These are phyloP conservation scores for Pteropus rufus DNA, from an alignment of 2,797 vertebrate species.

Conservation along the genomic window DNA sequence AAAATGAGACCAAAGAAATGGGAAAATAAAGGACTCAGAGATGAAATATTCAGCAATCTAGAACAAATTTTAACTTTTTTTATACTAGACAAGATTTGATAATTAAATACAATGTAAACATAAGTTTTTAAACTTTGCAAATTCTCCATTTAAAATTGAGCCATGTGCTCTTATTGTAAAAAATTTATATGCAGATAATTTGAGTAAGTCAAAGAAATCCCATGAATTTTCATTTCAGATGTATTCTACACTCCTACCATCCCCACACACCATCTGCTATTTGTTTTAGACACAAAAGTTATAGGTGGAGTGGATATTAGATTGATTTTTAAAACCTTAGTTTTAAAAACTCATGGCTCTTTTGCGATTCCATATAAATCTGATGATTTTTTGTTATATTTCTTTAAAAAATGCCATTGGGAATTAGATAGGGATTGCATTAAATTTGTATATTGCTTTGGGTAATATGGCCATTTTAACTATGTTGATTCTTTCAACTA, in stretches of 20 bases:
- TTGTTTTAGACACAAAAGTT: not conserved
- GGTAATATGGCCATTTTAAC: too few relatives aligned
- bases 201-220: not conserved
- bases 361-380: too few relatives aligned
- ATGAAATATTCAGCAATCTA: not conserved
- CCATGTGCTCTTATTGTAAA: not conserved
- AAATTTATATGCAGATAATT: not conserved
- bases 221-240: conserved; percentile 28
- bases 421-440: too few relatives aligned
- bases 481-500: too few relatives aligned
- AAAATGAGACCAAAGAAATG: not conserved
- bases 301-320: not conserved
- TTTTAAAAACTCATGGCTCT: not conserved
- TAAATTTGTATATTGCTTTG: too few relatives aligned
- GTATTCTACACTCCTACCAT: not conserved
- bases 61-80: not conserved
- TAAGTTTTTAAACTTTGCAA: not conserved
- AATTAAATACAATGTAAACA: not conserved
- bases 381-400: too few relatives aligned
- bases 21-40: not conserved
- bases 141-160: not conserved
- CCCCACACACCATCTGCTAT: conserved; percentile 31
- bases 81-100: not conserved
- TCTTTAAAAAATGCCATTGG: too few relatives aligned
- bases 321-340: conserved; percentile 17